phyloP scores from a whole-genome alignment of 1,140 invertebrate genomes.

The Venustaconcha ellipsiformis region DNA sequence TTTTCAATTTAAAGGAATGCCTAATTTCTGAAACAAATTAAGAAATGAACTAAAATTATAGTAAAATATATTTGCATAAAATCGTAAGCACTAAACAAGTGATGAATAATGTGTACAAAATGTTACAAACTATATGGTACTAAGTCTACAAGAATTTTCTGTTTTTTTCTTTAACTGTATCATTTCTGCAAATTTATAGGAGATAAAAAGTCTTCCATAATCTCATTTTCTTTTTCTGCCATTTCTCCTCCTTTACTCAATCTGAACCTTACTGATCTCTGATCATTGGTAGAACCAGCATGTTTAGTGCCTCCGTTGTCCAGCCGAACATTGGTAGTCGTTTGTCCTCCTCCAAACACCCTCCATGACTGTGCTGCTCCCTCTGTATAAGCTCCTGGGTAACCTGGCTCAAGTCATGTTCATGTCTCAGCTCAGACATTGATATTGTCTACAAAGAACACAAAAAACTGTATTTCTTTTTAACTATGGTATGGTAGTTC shows the following conservation, averaged over 20 bases:
- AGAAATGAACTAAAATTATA: no score
- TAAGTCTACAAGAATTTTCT: no score
- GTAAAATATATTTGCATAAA: no score
- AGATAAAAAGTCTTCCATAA: no score
- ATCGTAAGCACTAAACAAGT: no score
- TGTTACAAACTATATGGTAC: no score
- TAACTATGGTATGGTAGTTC: no score
- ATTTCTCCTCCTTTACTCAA: background rate
- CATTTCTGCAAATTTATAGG: no score
- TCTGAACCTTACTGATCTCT: constrained; percentile 84
- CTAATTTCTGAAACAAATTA: no score
- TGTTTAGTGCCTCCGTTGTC: constrained; percentile 94
- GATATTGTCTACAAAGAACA: constrained; percentile 49
- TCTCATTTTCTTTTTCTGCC: background rate
- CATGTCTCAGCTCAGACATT: constrained; percentile 47
- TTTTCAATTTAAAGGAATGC: no score
- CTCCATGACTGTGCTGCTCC: constrained; percentile 37
- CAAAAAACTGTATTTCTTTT: background rate
- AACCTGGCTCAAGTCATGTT: constrained; percentile 28
- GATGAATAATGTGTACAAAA: no score
- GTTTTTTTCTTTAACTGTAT: no score
- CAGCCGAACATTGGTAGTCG: constrained; percentile 93
- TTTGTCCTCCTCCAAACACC: constrained; percentile 76
- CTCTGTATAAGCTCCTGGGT: constrained; percentile 20
- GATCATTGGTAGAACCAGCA: constrained; percentile 96